Percentiles rank a stretch among this genome's conserved stretches.
Evolutionary conservation across 2,797 vertebrate species (phyloP).

Genomic region (Danio jaintianensis): DNA sequence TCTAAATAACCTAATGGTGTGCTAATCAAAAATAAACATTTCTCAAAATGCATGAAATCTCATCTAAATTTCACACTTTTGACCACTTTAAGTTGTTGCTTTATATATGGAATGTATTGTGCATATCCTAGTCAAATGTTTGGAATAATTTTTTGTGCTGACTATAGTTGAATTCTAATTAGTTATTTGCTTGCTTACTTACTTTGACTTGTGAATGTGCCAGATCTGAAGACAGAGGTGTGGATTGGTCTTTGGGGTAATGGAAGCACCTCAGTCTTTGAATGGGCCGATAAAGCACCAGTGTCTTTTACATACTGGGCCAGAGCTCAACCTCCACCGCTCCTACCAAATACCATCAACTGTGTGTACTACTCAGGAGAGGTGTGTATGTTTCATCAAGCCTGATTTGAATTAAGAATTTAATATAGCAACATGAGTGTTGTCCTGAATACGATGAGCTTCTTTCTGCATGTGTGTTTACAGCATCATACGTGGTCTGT

Average conservation of each 20-base stretch:
- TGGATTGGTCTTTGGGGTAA: slow-evolving; percentile 88
- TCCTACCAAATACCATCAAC: slow-evolving; percentile 71
- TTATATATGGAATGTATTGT: no score
- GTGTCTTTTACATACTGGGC: slow-evolving; percentile 90
- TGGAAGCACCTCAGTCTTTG: slow-evolving; percentile 76
- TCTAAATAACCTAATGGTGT: no score
- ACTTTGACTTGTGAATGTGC: slow-evolving; percentile 16
- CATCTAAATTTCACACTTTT: no score
- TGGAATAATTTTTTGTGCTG: no score
- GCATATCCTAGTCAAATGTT: no score
- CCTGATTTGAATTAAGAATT: background rate
- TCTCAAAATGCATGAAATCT: background rate
- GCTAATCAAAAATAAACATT: background rate
- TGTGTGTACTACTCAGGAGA: slow-evolving; percentile 87
- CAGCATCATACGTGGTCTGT: slow-evolving; percentile 78
- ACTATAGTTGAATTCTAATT: no score
- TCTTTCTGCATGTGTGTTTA: background rate
- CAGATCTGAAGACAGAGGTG: slow-evolving; percentile 74
- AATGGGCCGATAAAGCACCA: slow-evolving; percentile 81
- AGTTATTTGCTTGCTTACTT: background rate
- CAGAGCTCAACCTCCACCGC: slow-evolving; percentile 80
- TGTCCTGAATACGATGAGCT: background rate
- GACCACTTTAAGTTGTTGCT: no score
- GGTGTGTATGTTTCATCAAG: slow-evolving; percentile 59
- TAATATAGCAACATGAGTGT: background rate